Base-by-base conservation (phyloP, 1,140 invertebrate genomes). In the Drosophila varians region DNA sequence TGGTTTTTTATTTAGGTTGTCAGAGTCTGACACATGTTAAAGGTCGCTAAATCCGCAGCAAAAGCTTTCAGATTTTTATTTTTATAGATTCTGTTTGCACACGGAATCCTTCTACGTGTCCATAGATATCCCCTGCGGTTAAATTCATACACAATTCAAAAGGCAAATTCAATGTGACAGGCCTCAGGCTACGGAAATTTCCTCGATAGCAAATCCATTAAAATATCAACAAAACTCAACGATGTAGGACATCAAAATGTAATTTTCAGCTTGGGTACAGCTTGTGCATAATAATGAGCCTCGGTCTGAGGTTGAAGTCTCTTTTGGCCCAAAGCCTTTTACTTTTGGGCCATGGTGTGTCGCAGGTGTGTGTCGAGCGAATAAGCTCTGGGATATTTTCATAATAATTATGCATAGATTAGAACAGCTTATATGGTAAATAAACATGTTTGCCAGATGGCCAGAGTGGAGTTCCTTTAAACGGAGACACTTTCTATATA, bases 191-290 rank as follows among this genome's bases (percentile, higher is more conserved):
- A 42, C 48, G 48, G 57, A 83, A 72, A 65, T 70, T 62, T 60
- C 49, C 78, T 84, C 79, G 77, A 84, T 83, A 78, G 74, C 82
- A 75, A 83, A 83, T 78, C 78, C 78, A 83, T 83, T 83, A 83
- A 83, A 83, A 83, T 74, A 83, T 84, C 78, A 83, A 84, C 79
- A 83, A 78, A 84, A 82, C 74, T 71, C 69, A 71, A 70, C 74
- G 77, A 77, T 73, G 73, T 51, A 82, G 70, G 79, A 83, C 78
- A 83, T 84, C 79, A 83, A 83, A 83, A 83, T 83, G 78, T 83
- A 83, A 83, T 83, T 83, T 83, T 84, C 78, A 58, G 79, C 70
- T 62, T 52, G 52, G 40, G 58, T 75, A 83, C 79, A 84, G 70
- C 79, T 48, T 78, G 45, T 73, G 78, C 74, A 83, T 83, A 83